These are phyloP conservation scores for Gymnoscopelus microlampas DNA, from an alignment of 2,797 vertebrate species.

Conservation along the genomic window DNA sequence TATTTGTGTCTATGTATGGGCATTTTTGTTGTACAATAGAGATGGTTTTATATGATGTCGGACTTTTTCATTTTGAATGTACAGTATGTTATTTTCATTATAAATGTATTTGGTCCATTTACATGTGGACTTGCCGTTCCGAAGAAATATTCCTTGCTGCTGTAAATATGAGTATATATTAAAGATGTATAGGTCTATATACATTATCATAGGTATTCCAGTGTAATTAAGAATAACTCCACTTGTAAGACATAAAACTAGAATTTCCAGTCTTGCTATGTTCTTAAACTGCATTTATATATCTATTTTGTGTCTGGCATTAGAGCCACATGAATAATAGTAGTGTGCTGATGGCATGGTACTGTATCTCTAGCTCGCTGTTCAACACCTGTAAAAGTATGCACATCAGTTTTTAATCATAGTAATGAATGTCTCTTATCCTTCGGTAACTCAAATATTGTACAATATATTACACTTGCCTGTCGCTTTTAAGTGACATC, in stretches of 20 bases:
- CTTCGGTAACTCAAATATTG: constrained; percentile 51
- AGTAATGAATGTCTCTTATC: constrained; percentile 46
- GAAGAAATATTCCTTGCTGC: constrained; percentile 23
- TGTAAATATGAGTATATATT: constrained; percentile 18
- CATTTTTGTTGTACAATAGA: constrained; percentile 44
- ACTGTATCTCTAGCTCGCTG: constrained; percentile 35
- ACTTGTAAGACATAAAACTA: no score
- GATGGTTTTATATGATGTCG: constrained; percentile 63
- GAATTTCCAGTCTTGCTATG: constrained; percentile 2
- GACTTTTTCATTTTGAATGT: constrained; percentile 45
- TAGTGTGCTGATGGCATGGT: not conserved
- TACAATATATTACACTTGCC: constrained; percentile 58
- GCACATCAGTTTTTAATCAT: constrained; percentile 45
- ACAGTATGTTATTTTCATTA: constrained; percentile 33
- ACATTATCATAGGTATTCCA: not conserved
- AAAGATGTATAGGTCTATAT: constrained; percentile 2
- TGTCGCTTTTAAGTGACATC: constrained; percentile 67
- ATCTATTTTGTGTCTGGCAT: constrained; percentile 33
- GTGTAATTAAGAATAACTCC: no score
- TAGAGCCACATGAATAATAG: constrained; percentile 26
- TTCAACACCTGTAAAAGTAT: constrained; percentile 65
- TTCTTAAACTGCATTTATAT: constrained; percentile 41
- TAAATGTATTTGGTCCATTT: constrained; percentile 12
- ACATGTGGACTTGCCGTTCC: constrained; percentile 10
- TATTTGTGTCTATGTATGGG: constrained; percentile 27